These are phyloP conservation scores for Semnornis frantzii DNA, from an alignment of 2,113 vertebrate genomes.

Conservation along the genomic window DNA sequence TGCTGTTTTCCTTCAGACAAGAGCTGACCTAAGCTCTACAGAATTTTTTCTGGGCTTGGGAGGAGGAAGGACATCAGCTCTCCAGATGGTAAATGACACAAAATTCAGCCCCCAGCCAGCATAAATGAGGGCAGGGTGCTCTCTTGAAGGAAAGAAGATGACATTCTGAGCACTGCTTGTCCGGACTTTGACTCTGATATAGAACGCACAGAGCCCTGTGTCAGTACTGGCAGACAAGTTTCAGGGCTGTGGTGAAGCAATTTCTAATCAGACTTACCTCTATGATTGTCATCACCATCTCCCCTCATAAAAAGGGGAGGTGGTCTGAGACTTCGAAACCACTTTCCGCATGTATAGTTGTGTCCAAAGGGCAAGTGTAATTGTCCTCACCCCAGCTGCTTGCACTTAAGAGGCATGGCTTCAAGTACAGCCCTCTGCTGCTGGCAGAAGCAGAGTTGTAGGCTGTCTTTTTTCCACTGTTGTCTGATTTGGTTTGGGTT, in stretches of 20 bases:
- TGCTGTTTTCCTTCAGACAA: neutral
- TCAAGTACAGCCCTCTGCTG: neutral
- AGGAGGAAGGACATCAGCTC: neutral
- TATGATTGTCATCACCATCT: neutral
- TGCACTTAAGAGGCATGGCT: neutral
- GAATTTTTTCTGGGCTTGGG: neutral
- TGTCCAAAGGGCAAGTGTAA: neutral
- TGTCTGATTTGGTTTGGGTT: neutral
- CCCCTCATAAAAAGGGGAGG: neutral
- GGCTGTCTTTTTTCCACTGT: neutral
- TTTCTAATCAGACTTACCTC: neutral
- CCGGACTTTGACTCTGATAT: neutral
- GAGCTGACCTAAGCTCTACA: neutral
- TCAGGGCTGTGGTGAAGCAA: neutral
- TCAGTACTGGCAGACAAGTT: neutral
- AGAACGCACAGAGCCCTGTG: neutral
- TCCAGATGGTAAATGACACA: neutral
- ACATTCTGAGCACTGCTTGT: neutral
- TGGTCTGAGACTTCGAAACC: neutral
- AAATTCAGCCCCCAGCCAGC: neutral
- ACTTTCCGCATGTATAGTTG: neutral
- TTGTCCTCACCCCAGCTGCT: neutral
- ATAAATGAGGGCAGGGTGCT: neutral
- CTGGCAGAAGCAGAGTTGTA: neutral
- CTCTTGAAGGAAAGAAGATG: neutral